Percentiles rank a stretch among this genome's conserved stretches.
Conservation (phyloP, 1,140 invertebrate species). For the Eupristina koningsbergeri region DNA sequence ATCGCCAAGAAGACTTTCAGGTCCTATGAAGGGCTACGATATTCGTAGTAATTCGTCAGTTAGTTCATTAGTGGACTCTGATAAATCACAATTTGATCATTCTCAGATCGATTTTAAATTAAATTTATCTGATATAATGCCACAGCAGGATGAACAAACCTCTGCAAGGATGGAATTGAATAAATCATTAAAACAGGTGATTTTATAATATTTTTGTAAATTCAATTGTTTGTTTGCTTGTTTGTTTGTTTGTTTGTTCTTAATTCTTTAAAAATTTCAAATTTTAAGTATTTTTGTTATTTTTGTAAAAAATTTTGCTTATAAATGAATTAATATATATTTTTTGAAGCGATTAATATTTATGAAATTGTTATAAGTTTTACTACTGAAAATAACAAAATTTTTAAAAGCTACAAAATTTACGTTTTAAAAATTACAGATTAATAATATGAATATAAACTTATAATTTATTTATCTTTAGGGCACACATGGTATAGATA, state of each 20-base stretch:
- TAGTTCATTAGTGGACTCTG: conserved; percentile 70
- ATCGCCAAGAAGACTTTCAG: conserved; percentile 68
- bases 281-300: background rate
- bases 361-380: no score
- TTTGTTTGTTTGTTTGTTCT: background rate
- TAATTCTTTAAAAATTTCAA: background rate
- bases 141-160: conserved; percentile 53
- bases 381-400: background rate
- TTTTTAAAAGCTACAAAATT: background rate
- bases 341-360: no score
- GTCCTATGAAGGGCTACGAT: conserved; percentile 72
- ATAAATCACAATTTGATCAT: conserved; percentile 69
- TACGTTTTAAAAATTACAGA: background rate
- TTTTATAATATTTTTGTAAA: background rate
- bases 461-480: conserved; percentile 5
- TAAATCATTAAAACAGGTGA: conserved; percentile 32
- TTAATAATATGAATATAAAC: background rate
- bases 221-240: background rate
- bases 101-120: conserved; percentile 63
- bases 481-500: conserved; percentile 19
- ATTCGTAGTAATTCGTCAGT: conserved; percentile 71
- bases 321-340: no score
- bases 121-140: conserved; percentile 55
- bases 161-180: conserved; percentile 47
- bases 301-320: no score